Percentiles rank a stretch among this genome's conserved stretches.
phyloP scores from a whole-genome alignment of 2,797 vertebrate genomes.

The Mormyrops attenuatus region DNA sequence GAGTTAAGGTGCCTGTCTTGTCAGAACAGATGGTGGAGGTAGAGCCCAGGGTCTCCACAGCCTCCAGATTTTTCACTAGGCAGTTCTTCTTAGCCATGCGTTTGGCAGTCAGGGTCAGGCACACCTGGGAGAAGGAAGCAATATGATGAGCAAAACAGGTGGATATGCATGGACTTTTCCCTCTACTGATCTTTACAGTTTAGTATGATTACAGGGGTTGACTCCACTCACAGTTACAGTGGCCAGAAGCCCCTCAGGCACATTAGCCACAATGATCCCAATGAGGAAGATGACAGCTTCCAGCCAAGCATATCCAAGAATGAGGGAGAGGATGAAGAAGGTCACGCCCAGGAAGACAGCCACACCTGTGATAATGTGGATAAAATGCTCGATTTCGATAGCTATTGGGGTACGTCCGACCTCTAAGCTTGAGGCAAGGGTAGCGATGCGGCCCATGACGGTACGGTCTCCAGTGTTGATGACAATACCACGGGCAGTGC shows the following conservation, averaged over 20 bases:
- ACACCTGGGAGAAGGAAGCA: slow-evolving; percentile 58
- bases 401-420: slow-evolving; percentile 90
- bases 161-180: background rate
- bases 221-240: slow-evolving; percentile 67
- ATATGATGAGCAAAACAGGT: background rate
- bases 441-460: slow-evolving; percentile 94
- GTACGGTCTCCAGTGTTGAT: slow-evolving; percentile 91
- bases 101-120: slow-evolving; percentile 54
- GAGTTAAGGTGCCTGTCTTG: slow-evolving; percentile 80
- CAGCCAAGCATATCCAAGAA: slow-evolving; percentile 83
- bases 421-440: slow-evolving; percentile 86
- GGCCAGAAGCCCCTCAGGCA: slow-evolving; percentile 78
- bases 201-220: background rate
- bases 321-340: slow-evolving; percentile 90
- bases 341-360: slow-evolving; percentile 86
- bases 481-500: slow-evolving; percentile 86
- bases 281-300: slow-evolving; percentile 85
- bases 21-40: slow-evolving; percentile 89
- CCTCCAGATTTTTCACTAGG: slow-evolving; percentile 91
- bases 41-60: slow-evolving; percentile 88
- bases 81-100: slow-evolving; percentile 77
- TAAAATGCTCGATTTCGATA: slow-evolving; percentile 89
- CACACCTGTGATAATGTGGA: slow-evolving; percentile 92
- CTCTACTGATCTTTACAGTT: background rate
- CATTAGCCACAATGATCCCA: slow-evolving; percentile 82